Evolutionary conservation across 2,888 invertebrate genomes (phyloP).

Genomic region (Eristalinus sepulchralis): DNA sequence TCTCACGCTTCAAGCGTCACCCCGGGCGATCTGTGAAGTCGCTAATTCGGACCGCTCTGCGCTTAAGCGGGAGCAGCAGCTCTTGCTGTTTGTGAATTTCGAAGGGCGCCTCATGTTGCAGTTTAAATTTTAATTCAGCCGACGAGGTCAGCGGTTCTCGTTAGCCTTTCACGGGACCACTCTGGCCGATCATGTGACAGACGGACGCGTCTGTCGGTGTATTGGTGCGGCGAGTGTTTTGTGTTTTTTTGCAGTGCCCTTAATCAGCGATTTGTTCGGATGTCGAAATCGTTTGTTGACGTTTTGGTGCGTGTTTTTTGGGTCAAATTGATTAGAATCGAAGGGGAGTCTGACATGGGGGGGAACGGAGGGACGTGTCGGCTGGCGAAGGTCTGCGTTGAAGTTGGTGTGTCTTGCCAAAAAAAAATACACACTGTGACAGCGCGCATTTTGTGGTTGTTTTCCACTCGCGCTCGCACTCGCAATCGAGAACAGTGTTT

Average conservation of each 20-base stretch:
- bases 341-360: not conserved
- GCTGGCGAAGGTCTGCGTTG: not conserved
- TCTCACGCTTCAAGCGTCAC: not conserved
- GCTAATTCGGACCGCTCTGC: conserved; percentile 12
- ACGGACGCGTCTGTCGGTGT: not conserved
- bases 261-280: conserved; percentile 17
- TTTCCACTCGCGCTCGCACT: not conserved
- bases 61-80: not conserved
- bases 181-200: not conserved
- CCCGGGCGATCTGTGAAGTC: not conserved
- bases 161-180: conserved; percentile 15
- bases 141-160: conserved; percentile 31
- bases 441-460: not conserved
- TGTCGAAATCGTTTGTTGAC: conserved; percentile 9
- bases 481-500: not conserved
- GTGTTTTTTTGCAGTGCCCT: conserved; percentile 9
- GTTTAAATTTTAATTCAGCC: conserved; percentile 37
- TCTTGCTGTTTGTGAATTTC: conserved; percentile 20
- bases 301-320: conserved; percentile 10
- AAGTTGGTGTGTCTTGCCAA: not conserved
- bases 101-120: conserved; percentile 33
- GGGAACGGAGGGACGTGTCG: not conserved
- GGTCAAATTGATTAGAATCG: conserved; percentile 13
- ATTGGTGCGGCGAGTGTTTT: not conserved
- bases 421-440: not conserved